These are phyloP conservation scores for Setipinna tenuifilis DNA, from an alignment of 2,797 vertebrate species.

Conservation along the genomic window DNA sequence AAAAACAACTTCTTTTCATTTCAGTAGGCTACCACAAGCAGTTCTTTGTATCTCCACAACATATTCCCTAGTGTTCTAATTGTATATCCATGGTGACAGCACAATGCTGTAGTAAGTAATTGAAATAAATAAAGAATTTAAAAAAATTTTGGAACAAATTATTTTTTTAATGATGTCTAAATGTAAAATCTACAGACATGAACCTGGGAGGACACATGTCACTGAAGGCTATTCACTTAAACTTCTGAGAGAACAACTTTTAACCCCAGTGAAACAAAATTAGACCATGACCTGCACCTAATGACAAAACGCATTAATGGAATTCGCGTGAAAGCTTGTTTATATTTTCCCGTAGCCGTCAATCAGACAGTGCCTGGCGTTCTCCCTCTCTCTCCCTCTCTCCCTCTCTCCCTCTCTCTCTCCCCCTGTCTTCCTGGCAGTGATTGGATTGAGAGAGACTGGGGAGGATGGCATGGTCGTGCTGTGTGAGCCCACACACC, in stretches of 20 bases:
- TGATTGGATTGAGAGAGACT: slow-evolving; percentile 57
- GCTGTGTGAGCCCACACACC: slow-evolving; percentile 63
- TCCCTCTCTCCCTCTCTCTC: neutral
- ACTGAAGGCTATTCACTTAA: neutral
- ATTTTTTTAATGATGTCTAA: neutral
- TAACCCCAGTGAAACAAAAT: neutral
- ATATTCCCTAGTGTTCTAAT: neutral
- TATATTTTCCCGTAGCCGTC: slow-evolving; percentile 51
- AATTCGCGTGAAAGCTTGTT: slow-evolving; percentile 15
- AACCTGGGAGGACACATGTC: neutral
- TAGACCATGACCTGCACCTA: slow-evolving; percentile 20
- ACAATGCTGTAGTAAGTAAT: neutral
- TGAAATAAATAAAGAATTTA: too few relatives aligned
- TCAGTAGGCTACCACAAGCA: neutral
- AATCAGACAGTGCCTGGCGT: slow-evolving; percentile 39
- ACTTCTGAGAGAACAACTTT: slow-evolving; percentile 8
- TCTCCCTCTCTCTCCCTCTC: neutral
- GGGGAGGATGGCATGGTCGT: slow-evolving; percentile 54
- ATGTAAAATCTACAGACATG: neutral
- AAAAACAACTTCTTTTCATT: neutral
- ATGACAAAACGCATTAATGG: slow-evolving; percentile 15
- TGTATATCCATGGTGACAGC: neutral
- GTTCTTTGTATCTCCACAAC: neutral
- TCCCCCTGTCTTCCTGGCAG: slow-evolving; percentile 40
- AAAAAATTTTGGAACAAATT: neutral